Base-by-base conservation (phyloP, 2,797 vertebrate species). In the Lophius americanus region DNA sequence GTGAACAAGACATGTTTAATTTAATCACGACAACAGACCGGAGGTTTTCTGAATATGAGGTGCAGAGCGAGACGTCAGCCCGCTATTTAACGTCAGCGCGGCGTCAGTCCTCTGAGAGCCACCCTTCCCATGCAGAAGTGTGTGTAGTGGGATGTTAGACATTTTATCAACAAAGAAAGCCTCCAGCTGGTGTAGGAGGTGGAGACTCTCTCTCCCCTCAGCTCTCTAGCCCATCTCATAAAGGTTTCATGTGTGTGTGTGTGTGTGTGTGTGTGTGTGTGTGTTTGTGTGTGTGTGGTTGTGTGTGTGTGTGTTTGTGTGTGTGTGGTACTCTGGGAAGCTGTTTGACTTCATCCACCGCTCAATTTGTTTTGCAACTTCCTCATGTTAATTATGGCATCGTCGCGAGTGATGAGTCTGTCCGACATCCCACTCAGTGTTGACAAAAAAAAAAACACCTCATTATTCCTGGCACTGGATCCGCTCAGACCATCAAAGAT, bases 171-270 rank as follows among this genome's bases (percentile, higher is more conserved):
- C 63, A 81, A 57, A 67, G 9, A 68, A 67, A 78, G 73, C 74
- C 78, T 83, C 64, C 67, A 85, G 78, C 78, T 77, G 72, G 57
- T 72, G 68, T 68, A 60, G 79, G 64, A 68, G 68, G 66, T 55
- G 67, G 64, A 23, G 23, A 47, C 49, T 68, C 82, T 41, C 56
- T 83, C 67, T 46, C 53, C 57, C 39, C 71, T 60, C 55, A 56
- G 51, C 78, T 49, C 70, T 66, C 52, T 23, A 6, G 36, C 60
- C 39, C 62, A 54, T 76, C 70, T 73, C 79, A 73, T 83, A 65
- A 85, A 82, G 76, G 64, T 80, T 86, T 82, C 76, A 75, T 83
- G 63, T 2, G 23, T 23, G 23, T 23, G 23, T 23, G 23, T 23
- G 23, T 23, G 23, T 23, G 23, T 23, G 23, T 38, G 4, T 38